These are phyloP conservation scores for Pao palembangensis DNA, from an alignment of 2,113 vertebrate genomes.

Conservation along the genomic window DNA sequence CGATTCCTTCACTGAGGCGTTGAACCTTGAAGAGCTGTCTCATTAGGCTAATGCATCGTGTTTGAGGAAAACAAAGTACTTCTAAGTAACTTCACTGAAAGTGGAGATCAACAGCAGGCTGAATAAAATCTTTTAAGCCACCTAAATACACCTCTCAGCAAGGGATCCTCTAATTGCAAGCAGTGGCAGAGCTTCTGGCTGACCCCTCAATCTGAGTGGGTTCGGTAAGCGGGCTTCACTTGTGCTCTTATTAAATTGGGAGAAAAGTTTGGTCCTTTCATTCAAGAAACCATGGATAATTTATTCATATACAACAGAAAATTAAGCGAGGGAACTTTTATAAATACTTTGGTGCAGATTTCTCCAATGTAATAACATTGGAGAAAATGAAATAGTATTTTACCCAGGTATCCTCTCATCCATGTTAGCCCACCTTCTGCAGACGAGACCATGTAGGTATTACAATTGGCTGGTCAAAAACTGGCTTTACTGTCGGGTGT, in stretches of 20 bases:
- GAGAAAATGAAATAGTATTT: neutral
- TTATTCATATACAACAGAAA: neutral
- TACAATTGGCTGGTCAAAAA: too few species aligned
- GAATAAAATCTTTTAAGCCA: conserved; percentile 35
- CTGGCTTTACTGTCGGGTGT: too few species aligned
- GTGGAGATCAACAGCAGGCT: conserved; percentile 21
- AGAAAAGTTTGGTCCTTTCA: conserved; percentile 7
- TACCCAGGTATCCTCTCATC: too few species aligned
- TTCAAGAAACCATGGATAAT: conserved; percentile 8
- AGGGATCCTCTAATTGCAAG: conserved; percentile 23
- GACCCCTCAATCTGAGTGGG: conserved; percentile 25
- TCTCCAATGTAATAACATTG: conserved; percentile 14
- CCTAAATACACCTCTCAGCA: conserved; percentile 28
- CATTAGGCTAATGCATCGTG: conserved; percentile 12
- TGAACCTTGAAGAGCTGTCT: conserved; percentile 21
- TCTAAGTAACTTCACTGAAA: conserved; percentile 19
- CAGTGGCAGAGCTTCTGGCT: conserved; percentile 19
- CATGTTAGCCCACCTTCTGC: too few species aligned
- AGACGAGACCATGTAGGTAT: too few species aligned
- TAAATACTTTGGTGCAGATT: neutral
- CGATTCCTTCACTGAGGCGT: neutral
- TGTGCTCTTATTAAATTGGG: conserved; percentile 7
- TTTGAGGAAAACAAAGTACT: conserved; percentile 33
- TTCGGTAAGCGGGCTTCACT: conserved; percentile 14
- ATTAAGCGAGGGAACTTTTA: neutral